phyloP scores from a whole-genome alignment of 2,888 invertebrate genomes.

The Hetaerina titia region DNA sequence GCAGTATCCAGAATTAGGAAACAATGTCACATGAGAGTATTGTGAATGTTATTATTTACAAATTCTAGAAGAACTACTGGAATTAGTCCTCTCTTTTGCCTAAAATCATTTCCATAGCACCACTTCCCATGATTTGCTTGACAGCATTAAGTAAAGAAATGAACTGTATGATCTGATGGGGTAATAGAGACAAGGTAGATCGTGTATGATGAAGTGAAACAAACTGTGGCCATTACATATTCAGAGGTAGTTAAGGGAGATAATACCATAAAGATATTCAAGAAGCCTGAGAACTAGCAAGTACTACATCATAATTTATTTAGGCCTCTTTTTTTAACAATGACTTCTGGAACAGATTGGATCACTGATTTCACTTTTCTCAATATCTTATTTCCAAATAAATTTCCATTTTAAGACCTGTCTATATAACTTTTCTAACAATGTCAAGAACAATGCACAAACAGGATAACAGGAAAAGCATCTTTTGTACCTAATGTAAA shows the following conservation, averaged over 20 bases:
- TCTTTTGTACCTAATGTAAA: conserved; percentile 34
- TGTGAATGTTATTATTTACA: background rate
- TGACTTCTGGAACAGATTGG: conserved; percentile 34
- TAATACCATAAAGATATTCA: conserved; percentile 61
- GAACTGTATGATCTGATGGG: conserved; percentile 16
- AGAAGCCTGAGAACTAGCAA: conserved; percentile 65
- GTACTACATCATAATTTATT: conserved; percentile 57
- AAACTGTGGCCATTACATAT: conserved; percentile 23
- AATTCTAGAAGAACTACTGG: conserved; percentile 21
- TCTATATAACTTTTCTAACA: conserved; percentile 55
- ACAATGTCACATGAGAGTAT: background rate
- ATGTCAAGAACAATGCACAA: conserved; percentile 56
- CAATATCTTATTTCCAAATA: conserved; percentile 52
- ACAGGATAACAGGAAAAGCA: conserved; percentile 56
- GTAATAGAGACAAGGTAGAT: background rate
- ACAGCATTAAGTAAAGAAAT: background rate
- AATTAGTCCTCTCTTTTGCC: conserved; percentile 14
- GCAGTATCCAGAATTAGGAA: background rate
- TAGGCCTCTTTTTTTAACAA: conserved; percentile 58
- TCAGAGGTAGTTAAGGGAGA: conserved; percentile 63
- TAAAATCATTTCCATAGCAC: background rate
- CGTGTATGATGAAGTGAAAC: conserved; percentile 29
- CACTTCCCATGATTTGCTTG: conserved; percentile 34
- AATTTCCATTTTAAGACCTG: conserved; percentile 46
- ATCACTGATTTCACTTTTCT: conserved; percentile 11